Conservation (phyloP, 2,113 vertebrate species). For the Galbula dea region DNA sequence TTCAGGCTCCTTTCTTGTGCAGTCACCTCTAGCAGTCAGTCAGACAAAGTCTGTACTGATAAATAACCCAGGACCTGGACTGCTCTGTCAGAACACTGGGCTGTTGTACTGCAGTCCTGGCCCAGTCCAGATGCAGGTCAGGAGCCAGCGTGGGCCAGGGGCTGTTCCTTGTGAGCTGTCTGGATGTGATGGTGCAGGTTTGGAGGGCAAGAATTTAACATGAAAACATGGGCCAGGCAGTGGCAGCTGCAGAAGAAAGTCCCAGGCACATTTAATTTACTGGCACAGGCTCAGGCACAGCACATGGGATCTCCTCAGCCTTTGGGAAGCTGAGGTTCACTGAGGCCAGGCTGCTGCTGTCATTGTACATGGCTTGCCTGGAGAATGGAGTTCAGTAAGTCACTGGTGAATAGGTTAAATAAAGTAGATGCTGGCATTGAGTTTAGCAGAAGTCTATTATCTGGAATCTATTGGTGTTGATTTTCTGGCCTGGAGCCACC, state of each 20-base stretch:
- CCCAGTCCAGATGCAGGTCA: not conserved
- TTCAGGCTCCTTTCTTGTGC: not conserved
- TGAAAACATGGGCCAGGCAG: not conserved
- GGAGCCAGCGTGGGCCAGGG: not conserved
- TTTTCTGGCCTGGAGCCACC: constrained; percentile 56
- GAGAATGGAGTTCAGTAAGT: constrained; percentile 31
- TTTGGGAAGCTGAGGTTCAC: not conserved
- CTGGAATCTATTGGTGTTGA: constrained; percentile 46
- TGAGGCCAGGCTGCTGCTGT: not conserved
- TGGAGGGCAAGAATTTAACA: not conserved
- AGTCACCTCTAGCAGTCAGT: not conserved
- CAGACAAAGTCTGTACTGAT: not conserved
- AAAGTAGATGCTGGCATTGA: constrained; percentile 2
- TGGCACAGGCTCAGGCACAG: not conserved
- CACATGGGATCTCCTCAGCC: not conserved
- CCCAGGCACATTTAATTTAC: not conserved
- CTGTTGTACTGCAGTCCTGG: not conserved
- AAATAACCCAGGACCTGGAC: not conserved
- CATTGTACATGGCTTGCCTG: not conserved
- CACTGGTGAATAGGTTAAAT: constrained; percentile 36
- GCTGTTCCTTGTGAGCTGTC: not conserved
- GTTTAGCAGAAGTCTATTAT: constrained; percentile 50
- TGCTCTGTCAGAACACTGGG: not conserved
- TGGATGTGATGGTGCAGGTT: not conserved
- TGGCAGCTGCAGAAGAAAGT: not conserved